phyloP scores from a whole-genome alignment of 2,888 invertebrate species.

The Willowsia nigromaculata region DNA sequence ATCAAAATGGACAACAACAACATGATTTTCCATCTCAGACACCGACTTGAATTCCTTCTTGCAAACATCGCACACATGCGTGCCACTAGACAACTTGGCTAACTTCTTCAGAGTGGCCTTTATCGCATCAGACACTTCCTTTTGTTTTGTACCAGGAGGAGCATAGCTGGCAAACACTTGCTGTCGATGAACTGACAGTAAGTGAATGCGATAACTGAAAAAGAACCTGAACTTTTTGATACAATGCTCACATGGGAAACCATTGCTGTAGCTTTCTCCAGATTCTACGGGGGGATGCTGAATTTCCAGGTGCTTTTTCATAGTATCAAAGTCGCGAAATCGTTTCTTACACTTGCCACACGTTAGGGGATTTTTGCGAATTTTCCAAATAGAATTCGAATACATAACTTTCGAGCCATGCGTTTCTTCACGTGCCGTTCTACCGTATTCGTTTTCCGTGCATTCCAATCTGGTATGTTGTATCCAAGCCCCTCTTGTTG shows the following conservation, averaged over 20 bases:
- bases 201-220: background rate
- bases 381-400: background rate
- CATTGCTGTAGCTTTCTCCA: background rate
- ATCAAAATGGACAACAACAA: background rate
- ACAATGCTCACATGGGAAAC: background rate
- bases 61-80: background rate
- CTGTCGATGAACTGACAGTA: background rate
- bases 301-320: background rate
- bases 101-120: background rate
- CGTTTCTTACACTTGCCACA: background rate
- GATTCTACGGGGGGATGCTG: background rate
- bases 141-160: background rate
- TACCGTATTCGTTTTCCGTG: background rate
- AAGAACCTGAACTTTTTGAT: background rate
- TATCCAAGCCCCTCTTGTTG: background rate
- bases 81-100: background rate
- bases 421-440: background rate
- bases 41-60: background rate
- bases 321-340: background rate
- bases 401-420: background rate
- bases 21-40: background rate
- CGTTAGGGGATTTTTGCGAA: background rate
- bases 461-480: background rate
- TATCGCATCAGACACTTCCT: background rate
- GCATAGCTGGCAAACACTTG: background rate